Percentiles rank a stretch among this genome's conserved stretches.
Evolutionary conservation across 2,113 vertebrate genomes (phyloP).

Genomic region (Microtus ochrogaster): DNA sequence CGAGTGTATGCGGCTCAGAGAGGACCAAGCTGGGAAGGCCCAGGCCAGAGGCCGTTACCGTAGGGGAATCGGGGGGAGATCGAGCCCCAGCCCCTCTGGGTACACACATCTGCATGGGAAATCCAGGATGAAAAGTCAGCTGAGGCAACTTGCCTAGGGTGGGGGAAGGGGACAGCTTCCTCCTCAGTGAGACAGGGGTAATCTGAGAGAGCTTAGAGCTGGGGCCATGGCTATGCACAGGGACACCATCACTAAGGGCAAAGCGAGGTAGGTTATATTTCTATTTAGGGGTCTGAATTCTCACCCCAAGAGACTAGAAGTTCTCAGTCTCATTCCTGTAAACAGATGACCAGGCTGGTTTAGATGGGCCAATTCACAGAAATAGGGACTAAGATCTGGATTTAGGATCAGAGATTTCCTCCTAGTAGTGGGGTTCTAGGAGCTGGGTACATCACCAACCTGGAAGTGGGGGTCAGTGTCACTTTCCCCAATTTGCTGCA

Average conservation of each 20-base stretch:
- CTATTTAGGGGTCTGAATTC: conserved; percentile 39
- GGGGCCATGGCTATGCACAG: neutral
- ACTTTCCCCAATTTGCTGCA: conserved; percentile 97
- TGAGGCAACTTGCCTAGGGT: conserved; percentile 49
- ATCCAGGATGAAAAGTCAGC: conserved; percentile 84
- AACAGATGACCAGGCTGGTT: conserved; percentile 16
- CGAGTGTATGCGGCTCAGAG: conserved; percentile 80
- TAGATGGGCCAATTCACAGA: conserved; percentile 47
- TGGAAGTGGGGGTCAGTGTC: conserved; percentile 97
- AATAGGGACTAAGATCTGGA: conserved; percentile 7
- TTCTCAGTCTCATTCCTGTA: conserved; percentile 43
- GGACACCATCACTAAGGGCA: neutral
- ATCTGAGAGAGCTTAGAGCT: neutral
- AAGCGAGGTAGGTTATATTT: conserved; percentile 15
- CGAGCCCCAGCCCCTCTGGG: conserved; percentile 85
- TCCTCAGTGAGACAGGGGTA: neutral
- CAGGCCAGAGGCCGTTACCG: conserved; percentile 84
- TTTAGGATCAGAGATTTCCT: conserved; percentile 65
- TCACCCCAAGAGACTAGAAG: neutral
- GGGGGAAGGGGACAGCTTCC: neutral
- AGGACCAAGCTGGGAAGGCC: conserved; percentile 77
- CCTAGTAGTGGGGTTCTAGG: conserved; percentile 17
- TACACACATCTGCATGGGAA: conserved; percentile 87
- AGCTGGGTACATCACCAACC: conserved; percentile 85
- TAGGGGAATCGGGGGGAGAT: conserved; percentile 83